phyloP scores from a whole-genome alignment of 2,888 invertebrate genomes.

The Andrena haemorrhoa region DNA sequence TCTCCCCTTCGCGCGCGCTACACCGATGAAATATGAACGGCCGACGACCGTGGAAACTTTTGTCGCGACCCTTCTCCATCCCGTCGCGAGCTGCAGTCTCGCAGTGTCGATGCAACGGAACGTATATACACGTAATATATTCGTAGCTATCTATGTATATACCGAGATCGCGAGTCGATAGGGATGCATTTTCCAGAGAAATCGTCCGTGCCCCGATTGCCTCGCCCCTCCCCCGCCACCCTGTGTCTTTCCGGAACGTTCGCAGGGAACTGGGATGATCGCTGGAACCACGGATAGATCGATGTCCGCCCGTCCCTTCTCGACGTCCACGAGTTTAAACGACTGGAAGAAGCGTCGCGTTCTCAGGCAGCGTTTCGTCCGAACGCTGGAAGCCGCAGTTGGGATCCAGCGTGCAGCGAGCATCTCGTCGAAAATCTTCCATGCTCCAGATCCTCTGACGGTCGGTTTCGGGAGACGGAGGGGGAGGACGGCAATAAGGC shows the following conservation, averaged over 20 bases:
- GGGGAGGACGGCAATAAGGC: not conserved
- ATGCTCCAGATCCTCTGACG: slow-evolving; percentile 41
- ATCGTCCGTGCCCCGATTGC: too few relatives aligned
- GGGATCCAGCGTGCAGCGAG: slow-evolving; percentile 14
- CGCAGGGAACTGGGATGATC: not conserved
- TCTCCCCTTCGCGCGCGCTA: not conserved
- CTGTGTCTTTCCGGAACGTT: not conserved
- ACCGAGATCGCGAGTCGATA: too few relatives aligned
- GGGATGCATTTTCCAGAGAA: too few relatives aligned
- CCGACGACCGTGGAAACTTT: slow-evolving; percentile 16
- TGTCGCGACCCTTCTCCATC: not conserved
- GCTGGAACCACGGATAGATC: slow-evolving; percentile 2
- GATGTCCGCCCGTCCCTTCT: not conserved
- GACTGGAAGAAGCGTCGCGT: slow-evolving; percentile 31
- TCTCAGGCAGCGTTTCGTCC: not conserved
- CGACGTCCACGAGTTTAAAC: slow-evolving; percentile 29
- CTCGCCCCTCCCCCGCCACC: too few relatives aligned
- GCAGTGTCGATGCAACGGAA: too few relatives aligned
- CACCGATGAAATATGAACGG: slow-evolving; percentile 34
- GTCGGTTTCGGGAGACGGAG: slow-evolving; percentile 16
- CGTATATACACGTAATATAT: too few relatives aligned
- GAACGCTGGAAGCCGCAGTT: slow-evolving; percentile 10
- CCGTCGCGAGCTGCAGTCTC: too few relatives aligned
- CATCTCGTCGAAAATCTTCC: slow-evolving; percentile 34
- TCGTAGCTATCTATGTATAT: too few relatives aligned